These are phyloP conservation scores for Sarcophaga carnaria DNA, from an alignment of 2,888 invertebrate species.

Conservation along the genomic window DNA sequence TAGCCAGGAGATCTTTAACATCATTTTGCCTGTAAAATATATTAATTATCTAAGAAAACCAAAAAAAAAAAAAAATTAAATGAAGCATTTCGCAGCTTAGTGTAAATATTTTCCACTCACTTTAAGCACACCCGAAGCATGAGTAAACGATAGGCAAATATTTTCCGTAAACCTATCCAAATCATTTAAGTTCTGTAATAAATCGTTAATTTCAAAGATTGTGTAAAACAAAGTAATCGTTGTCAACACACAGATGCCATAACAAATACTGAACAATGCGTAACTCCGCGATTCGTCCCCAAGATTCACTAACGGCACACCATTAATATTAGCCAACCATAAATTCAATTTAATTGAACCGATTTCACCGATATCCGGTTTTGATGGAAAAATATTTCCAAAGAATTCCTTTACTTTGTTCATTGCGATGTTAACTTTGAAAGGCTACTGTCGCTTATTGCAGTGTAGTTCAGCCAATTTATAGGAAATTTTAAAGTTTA, in stretches of 20 bases:
- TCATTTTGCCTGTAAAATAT: constrained; percentile 58
- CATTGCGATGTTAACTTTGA: constrained; percentile 15
- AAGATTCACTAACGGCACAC: constrained; percentile 73
- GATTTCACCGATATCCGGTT: constrained; percentile 72
- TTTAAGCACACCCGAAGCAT: constrained; percentile 68
- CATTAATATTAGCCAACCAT: constrained; percentile 73
- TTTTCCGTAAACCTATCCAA: constrained; percentile 71
- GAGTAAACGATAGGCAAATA: constrained; percentile 70
- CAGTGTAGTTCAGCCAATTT: too few relatives aligned
- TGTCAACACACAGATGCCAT: constrained; percentile 58
- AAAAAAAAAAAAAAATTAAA: background rate
- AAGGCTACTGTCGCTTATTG: background rate
- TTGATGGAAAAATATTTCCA: constrained; percentile 67
- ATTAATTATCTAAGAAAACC: constrained; percentile 64
- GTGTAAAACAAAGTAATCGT: constrained; percentile 67
- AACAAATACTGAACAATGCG: constrained; percentile 41
- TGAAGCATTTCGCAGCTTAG: background rate
- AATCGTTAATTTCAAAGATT: constrained; percentile 71
- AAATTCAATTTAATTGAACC: constrained; percentile 75
- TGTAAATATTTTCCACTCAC: constrained; percentile 36
- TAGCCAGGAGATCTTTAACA: constrained; percentile 55
- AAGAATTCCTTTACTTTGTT: constrained; percentile 33
- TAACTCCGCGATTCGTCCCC: constrained; percentile 69
- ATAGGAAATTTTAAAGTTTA: too few relatives aligned
- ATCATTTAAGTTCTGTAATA: constrained; percentile 61